Evolutionary conservation across 2,113 vertebrate genomes (phyloP).

Genomic region (Bombycilla garrulus): DNA sequence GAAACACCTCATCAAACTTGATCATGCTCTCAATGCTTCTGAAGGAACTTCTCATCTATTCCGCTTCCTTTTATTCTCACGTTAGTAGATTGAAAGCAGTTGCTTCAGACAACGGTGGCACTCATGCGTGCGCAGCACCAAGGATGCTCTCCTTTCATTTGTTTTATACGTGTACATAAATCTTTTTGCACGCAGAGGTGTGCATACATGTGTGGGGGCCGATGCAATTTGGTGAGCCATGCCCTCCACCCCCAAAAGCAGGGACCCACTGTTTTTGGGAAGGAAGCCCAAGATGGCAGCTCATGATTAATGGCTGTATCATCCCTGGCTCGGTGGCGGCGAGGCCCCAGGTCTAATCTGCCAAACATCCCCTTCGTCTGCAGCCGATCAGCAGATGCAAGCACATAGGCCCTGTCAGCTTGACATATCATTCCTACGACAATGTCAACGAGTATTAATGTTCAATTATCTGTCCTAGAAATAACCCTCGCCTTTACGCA

Average conservation of each 20-base stretch:
- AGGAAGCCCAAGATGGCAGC: constrained; percentile 69
- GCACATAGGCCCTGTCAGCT: constrained; percentile 80
- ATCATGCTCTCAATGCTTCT: not conserved
- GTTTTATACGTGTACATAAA: accelerated
- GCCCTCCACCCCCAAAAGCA: not conserved
- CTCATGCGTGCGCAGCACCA: accelerated
- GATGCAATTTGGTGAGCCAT: accelerated
- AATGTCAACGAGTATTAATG: constrained; percentile 83
- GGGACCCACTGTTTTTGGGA: not conserved
- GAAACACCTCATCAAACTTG: constrained; percentile 32
- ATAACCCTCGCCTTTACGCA: constrained; percentile 72
- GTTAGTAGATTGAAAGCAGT: not conserved
- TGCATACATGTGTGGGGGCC: accelerated
- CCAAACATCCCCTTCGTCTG: constrained; percentile 70
- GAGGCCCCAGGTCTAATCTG: constrained; percentile 75
- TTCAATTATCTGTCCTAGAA: constrained; percentile 87
- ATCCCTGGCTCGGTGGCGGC: constrained; percentile 41
- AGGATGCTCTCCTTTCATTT: not conserved
- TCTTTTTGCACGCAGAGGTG: accelerated
- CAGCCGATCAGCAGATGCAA: constrained; percentile 77
- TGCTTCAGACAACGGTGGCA: accelerated
- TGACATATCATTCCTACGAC: constrained; percentile 82
- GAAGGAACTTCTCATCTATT: not conserved
- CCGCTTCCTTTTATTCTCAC: not conserved
- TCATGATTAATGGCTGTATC: constrained; percentile 66